phyloP scores from a whole-genome alignment of 1,140 invertebrate species.

The Drosophila miranda region DNA sequence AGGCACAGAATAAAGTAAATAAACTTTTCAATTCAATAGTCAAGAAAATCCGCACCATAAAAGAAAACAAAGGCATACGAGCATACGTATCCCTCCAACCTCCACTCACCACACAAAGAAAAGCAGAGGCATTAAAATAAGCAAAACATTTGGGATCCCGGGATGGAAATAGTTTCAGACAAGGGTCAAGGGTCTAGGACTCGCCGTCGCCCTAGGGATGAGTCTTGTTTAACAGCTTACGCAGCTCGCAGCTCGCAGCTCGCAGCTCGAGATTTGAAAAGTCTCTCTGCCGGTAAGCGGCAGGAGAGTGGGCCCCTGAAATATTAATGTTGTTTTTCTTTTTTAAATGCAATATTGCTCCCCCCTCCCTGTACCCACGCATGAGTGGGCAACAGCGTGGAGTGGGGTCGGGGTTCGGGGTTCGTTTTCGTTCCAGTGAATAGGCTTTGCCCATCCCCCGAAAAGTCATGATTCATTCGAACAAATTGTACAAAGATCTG shows the following conservation, averaged over 20 bases:
- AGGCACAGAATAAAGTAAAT: constrained; percentile 54
- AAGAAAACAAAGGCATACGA: constrained; percentile 54
- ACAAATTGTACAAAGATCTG: constrained; percentile 1
- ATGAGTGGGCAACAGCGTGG: not conserved
- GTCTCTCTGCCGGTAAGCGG: too few relatives aligned
- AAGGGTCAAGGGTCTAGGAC: constrained; percentile 19
- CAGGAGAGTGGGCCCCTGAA: constrained; percentile 13
- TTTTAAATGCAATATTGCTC: constrained; percentile 9
- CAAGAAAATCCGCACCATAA: constrained; percentile 67
- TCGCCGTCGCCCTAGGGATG: constrained; percentile 2
- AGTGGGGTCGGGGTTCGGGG: too few relatives aligned
- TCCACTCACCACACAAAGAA: not conserved
- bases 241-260: constrained; percentile 28
- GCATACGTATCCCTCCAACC: too few relatives aligned
- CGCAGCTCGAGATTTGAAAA: constrained; percentile 39
- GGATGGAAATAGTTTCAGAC: constrained; percentile 55
- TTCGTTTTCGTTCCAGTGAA: too few relatives aligned
- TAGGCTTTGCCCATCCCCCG: too few relatives aligned
- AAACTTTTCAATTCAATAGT: constrained; percentile 73
- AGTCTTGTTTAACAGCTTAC: constrained; percentile 51
- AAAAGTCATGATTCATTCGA: constrained; percentile 3
- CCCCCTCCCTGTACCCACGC: not conserved
- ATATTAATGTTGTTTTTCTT: constrained; percentile 32
- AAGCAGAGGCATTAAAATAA: constrained; percentile 41
- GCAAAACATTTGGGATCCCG: constrained; percentile 38